Conservation (phyloP, 2,888 invertebrate genomes). For the Acleris sparsana region DNA sequence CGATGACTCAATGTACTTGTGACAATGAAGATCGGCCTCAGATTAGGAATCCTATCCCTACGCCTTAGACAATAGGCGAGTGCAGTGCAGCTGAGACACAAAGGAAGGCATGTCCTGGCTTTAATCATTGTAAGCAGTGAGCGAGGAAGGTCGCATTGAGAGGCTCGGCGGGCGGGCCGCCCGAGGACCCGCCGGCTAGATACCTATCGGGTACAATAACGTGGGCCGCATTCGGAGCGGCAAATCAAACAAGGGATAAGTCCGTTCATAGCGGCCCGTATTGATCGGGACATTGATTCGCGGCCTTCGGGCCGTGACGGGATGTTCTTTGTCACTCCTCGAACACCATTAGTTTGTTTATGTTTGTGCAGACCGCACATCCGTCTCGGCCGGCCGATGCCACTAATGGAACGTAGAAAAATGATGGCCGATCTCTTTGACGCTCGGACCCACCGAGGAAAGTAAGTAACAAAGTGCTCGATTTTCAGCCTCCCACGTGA, state of each 20-base stretch:
- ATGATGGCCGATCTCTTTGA: conserved; percentile 63
- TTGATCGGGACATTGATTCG: conserved; percentile 59
- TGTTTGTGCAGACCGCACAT: conserved; percentile 64
- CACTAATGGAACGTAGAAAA: conserved; percentile 69
- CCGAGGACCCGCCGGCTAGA: conserved; percentile 37
- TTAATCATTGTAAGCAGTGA: conserved; percentile 43
- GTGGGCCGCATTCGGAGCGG: conserved; percentile 40
- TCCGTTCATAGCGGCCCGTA: conserved; percentile 37
- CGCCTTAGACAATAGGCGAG: conserved; percentile 35
- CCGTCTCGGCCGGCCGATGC: conserved; percentile 63
- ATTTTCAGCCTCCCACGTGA: conserved; percentile 64
- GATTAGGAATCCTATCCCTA: conserved; percentile 26
- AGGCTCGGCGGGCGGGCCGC: conserved; percentile 19
- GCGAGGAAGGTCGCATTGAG: conserved; percentile 18
- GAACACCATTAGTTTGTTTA: conserved; percentile 70
- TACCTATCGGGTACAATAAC: conserved; percentile 48
- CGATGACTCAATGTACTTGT: conserved; percentile 11
- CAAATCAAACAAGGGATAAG: conserved; percentile 45
- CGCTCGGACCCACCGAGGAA: conserved; percentile 47
- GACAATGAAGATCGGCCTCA: conserved; percentile 31
- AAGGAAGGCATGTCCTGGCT: conserved; percentile 47
- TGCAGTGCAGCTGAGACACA: conserved; percentile 45
- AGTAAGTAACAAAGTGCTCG: conserved; percentile 61
- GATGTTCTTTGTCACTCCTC: conserved; percentile 67
- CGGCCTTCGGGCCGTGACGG: conserved; percentile 58